Percentiles rank a stretch among this genome's conserved stretches.
Conservation (phyloP, 2,113 vertebrate species). For the Neolamprologus fasciatus region DNA sequence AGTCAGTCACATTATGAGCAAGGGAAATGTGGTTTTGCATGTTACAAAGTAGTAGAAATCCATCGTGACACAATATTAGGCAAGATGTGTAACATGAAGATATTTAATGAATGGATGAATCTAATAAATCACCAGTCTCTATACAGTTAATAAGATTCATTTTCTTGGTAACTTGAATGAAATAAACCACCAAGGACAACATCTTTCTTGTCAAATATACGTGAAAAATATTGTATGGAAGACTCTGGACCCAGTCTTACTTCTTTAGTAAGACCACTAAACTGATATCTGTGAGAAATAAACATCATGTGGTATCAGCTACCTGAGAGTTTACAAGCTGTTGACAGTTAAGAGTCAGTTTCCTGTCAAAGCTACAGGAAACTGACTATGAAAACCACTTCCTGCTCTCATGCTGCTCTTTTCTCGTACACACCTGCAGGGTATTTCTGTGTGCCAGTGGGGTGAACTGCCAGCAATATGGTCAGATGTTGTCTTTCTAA, state of each 20-base stretch:
- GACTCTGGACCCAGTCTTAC: not conserved
- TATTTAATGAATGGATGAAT: not conserved
- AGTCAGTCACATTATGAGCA: not conserved
- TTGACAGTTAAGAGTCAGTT: slow-evolving; percentile 43
- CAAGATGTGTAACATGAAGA: not conserved
- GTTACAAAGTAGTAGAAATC: not conserved
- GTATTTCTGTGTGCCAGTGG: not conserved
- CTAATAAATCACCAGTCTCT: not conserved
- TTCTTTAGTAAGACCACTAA: not conserved
- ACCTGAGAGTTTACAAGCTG: slow-evolving; percentile 3
- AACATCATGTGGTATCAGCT: not conserved
- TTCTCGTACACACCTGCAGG: slow-evolving; percentile 37
- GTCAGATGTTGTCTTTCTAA: not conserved
- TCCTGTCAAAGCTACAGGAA: slow-evolving; percentile 40
- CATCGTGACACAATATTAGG: not conserved
- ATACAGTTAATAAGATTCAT: not conserved
- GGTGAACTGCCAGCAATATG: not conserved
- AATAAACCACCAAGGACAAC: not conserved
- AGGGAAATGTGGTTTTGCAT: not conserved
- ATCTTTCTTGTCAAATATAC: not conserved
- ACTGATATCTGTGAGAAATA: not conserved
- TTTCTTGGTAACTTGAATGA: not conserved
- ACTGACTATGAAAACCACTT: slow-evolving; percentile 51
- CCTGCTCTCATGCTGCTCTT: slow-evolving; percentile 31
- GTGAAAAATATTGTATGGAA: not conserved